Base-by-base conservation (phyloP, 1,140 invertebrate genomes). In the Drosophila repleta region DNA sequence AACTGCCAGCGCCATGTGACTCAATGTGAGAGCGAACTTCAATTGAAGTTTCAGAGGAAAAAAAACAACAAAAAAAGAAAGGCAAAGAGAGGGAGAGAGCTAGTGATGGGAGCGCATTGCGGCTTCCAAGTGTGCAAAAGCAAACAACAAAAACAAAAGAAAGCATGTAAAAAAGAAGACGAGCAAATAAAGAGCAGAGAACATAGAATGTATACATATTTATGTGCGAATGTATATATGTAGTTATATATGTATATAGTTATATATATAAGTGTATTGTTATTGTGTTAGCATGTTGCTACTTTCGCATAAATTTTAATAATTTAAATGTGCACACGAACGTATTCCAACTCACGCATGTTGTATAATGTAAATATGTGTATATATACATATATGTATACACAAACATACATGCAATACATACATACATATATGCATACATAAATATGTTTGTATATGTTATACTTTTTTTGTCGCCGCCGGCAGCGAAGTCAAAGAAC, bases 221-320 rank as follows among this genome's bases (percentile, higher is more conserved):
- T 43, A 2, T 17, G 46, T 53, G 6, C 41, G 26, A 10, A 43
- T 39, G 18, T 24, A 11, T 17, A 13, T 24, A 24, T 32, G 11
- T 39, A 20, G n/a, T 32, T n/a, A 15, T n/a, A 18, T 35, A 18
- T 29, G 15, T 20, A 11, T 55, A n/a, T 67, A 2, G 7, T 29
- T 29, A 8, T 53, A 64, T 32, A n/a, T 52, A 35, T 20, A 11
- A 35, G 32, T 57, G 37, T 66, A 21, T 46, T 46, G 18, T 24
- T 20, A 13, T 46, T 46, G 6, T 60, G 21, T 53, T 52, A 39
- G 39, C 46, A 26, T 53, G 41, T 24, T 46, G 41, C 15, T 71
- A 21, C 48, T 37, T 53, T 64, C 48, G 55, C 67, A 75, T 71
- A 53, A 55, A 65, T 71, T 71, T 71, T 37, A 71, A 75, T 75